phyloP scores from a whole-genome alignment of 2,797 vertebrate genomes.

The Enteromius unitaeniatus region DNA sequence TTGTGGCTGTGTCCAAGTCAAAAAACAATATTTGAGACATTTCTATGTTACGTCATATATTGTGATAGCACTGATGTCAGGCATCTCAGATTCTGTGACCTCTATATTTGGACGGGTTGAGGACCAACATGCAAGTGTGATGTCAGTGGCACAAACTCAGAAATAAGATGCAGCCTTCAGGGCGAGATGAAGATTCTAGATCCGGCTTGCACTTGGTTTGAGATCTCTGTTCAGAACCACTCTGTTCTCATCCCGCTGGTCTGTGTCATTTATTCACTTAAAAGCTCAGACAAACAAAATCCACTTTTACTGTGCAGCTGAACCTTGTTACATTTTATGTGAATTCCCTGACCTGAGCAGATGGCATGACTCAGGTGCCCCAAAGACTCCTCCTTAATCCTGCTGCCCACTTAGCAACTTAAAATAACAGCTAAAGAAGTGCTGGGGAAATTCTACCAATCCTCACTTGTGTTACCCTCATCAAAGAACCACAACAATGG shows the following conservation, averaged over 20 bases:
- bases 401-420: slow-evolving; percentile 26
- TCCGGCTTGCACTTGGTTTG: background rate
- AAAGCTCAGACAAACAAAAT: background rate
- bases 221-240: slow-evolving; percentile 1
- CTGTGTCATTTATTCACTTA: slow-evolving; percentile 16
- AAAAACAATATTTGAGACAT: background rate
- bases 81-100: slow-evolving; percentile 41
- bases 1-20: background rate
- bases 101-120: slow-evolving; percentile 30
- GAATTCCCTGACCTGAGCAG: slow-evolving; percentile 21
- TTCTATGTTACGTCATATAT: slow-evolving; percentile 7
- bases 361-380: slow-evolving; percentile 24
- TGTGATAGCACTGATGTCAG: slow-evolving; percentile 23
- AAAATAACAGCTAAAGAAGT: slow-evolving; percentile 17
- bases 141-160: background rate
- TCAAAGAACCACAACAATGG: background rate
- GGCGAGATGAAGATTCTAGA: slow-evolving; percentile 6
- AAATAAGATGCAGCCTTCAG: slow-evolving; percentile 33
- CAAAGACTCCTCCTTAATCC: background rate
- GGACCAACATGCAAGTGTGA: background rate
- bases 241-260: background rate
- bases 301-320: slow-evolving; percentile 24
- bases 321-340: slow-evolving; percentile 29
- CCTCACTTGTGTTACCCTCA: background rate
- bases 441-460: background rate